Conservation (phyloP, 2,888 invertebrate genomes). For the Myopa testacea region DNA sequence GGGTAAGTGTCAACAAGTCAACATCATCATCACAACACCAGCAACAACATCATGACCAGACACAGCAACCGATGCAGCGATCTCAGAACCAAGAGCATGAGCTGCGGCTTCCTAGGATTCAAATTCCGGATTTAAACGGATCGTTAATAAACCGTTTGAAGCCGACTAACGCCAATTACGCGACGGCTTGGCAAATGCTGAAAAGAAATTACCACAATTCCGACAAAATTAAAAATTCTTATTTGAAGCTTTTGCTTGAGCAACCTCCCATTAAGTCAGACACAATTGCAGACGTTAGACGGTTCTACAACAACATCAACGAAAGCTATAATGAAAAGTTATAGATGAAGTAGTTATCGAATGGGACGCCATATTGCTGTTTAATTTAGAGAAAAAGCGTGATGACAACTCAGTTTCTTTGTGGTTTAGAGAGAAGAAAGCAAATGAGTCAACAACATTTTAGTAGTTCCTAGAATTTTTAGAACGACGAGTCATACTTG, state of each 20-base stretch:
- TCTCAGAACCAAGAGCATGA: background rate
- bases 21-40: no score
- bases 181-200: conserved; percentile 36
- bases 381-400: conserved; percentile 34
- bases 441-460: conserved; percentile 4
- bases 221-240: conserved; percentile 40
- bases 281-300: conserved; percentile 29
- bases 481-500: conserved; percentile 23
- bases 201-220: conserved; percentile 38
- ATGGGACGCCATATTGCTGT: conserved; percentile 30
- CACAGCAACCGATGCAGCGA: background rate
- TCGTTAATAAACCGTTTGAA: conserved; percentile 38
- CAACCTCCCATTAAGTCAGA: conserved; percentile 27
- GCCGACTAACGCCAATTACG: conserved; percentile 39
- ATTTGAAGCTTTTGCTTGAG: conserved; percentile 39
- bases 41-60: background rate
- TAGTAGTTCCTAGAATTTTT: conserved; percentile 33
- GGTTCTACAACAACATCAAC: conserved; percentile 33
- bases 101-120: conserved; percentile 24
- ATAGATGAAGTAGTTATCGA: conserved; percentile 17
- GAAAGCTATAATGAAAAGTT: conserved; percentile 31
- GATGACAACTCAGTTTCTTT: conserved; percentile 13
- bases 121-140: no score
- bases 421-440: conserved; percentile 4
- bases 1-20: no score